phyloP scores from a whole-genome alignment of 2,888 invertebrate species.

The Nasonia oneida region DNA sequence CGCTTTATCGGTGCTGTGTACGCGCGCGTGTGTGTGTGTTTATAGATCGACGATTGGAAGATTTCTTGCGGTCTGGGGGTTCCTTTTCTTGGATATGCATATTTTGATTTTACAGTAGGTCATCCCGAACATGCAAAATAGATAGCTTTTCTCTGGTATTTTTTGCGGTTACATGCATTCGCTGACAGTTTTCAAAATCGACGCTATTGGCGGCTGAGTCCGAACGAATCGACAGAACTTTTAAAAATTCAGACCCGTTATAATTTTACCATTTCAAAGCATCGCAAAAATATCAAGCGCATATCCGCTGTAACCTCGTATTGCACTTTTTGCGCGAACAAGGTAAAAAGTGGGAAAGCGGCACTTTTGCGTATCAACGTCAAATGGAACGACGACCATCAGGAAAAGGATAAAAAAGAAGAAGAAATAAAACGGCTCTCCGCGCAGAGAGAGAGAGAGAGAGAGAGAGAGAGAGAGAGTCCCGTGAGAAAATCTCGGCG shows the following conservation, averaged over 20 bases:
- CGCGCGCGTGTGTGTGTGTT: background rate
- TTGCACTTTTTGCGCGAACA: background rate
- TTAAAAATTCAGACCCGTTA: too few relatives aligned
- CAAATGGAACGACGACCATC: background rate
- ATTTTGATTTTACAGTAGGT: too few relatives aligned
- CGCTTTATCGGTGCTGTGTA: background rate
- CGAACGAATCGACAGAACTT: too few relatives aligned
- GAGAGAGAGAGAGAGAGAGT: background rate
- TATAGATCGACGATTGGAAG: background rate
- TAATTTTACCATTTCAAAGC: too few relatives aligned
- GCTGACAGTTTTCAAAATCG: too few relatives aligned
- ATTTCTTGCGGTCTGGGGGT: background rate
- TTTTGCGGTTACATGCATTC: too few relatives aligned
- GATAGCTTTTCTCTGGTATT: too few relatives aligned
- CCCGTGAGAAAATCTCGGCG: conserved; percentile 49
- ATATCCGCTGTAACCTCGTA: background rate
- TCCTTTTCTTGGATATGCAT: too few relatives aligned
- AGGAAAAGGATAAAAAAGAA: background rate
- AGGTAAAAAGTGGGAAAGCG: background rate
- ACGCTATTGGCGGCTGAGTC: too few relatives aligned
- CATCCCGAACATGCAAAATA: too few relatives aligned
- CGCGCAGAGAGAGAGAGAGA: too few relatives aligned
- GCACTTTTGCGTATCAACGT: background rate
- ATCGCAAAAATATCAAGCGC: too few relatives aligned
- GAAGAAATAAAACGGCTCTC: conserved; percentile 1